Evolutionary conservation across 2,113 vertebrate genomes (phyloP), one percentile per base, ranked within the genome.

Genomic region (Sardina pilchardus): DNA sequence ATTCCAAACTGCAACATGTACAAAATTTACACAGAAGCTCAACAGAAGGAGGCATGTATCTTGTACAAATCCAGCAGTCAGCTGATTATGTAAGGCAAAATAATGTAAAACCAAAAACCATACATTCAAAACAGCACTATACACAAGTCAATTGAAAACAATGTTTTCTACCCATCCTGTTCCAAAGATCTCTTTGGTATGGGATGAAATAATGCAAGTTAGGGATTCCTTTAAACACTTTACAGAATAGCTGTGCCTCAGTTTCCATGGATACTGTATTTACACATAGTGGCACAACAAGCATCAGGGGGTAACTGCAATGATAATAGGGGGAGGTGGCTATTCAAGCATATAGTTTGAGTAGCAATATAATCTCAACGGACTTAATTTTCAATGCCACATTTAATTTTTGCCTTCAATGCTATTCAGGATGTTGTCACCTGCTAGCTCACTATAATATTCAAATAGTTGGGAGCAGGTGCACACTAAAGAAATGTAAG

Each of bases 11-110:
- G 83, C 92, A 92, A 89, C 92, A 94, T 95, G 94, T 95, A 94
- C 94, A 95, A 95, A 95, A 91, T 95, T 87, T 95, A 95, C 94
- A 95, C 92, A 92, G 91, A 36, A 30, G 21, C 3, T 12, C 36
- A 39, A 36, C 21, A 26, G 26, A 85, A 19, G 26, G 83, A 85
- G 80, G 92, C 88, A 91, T 88, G 92, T 88, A 89, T 91, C 90
- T 91, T 90, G 88, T 94, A 94, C 94, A 95, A 94, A 92, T 84
- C 90, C 93, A 93, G 91, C 92, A 83, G 82, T 89, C 78, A 9
- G 92, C 92, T 91, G 93, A 94, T 87, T 82, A 91, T 90, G 87
- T 94, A 95, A 95, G 93, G 94, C 92, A 85, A 85, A 88, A 94
- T 85, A 84, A 88, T 63, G 48, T 89, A 92, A 93, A 93, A 93